Evolutionary conservation across 2,113 vertebrate species (phyloP).

Genomic region (Eretmochelys imbricata): DNA sequence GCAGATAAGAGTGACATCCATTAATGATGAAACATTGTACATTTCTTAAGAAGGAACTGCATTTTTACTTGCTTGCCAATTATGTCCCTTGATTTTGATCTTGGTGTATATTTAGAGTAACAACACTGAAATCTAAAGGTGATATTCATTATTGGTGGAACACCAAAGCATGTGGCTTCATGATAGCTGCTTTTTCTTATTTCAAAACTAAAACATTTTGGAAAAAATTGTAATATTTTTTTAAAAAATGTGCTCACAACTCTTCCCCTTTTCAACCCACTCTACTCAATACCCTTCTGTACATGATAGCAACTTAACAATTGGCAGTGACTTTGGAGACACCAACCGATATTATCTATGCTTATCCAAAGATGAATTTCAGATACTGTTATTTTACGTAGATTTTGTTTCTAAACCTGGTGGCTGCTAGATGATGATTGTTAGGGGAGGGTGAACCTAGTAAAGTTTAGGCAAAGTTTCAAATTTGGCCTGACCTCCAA

Average conservation of each 20-base stretch:
- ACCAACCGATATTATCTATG: too few species aligned
- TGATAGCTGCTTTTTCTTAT: not conserved
- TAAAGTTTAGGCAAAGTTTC: not conserved
- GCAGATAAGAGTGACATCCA: not conserved
- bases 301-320: too few species aligned
- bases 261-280: too few species aligned
- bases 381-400: not conserved
- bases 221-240: too few species aligned
- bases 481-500: not conserved
- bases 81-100: not conserved
- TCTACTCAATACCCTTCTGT: too few species aligned
- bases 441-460: not conserved
- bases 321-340: too few species aligned
- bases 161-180: rapidly evolving
- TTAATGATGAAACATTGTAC: not conserved
- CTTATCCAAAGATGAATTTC: too few species aligned
- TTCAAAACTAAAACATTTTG: too few species aligned
- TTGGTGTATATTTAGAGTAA: not conserved
- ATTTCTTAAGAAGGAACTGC: not conserved
- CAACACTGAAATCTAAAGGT: not conserved
- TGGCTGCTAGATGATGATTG: not conserved
- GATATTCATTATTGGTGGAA: not conserved
- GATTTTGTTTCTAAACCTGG: not conserved
- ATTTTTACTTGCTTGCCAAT: not conserved
- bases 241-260: too few species aligned